Evolutionary conservation across 2,797 vertebrate species (phyloP).

Genomic region (Prunella strophiata): DNA sequence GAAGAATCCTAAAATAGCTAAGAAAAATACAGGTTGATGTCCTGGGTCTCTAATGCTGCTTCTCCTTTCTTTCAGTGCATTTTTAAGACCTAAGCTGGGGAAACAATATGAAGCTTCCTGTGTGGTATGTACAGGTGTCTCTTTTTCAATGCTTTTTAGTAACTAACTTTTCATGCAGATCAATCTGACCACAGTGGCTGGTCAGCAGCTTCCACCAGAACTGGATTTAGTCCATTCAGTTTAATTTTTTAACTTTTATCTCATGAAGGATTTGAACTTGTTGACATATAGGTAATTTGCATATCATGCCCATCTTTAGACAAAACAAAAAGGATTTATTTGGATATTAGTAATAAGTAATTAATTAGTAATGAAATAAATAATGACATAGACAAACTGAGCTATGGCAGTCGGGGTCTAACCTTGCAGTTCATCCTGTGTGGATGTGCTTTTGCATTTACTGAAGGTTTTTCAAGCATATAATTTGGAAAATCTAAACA

Average conservation of each 20-base stretch:
- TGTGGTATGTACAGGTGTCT: slow-evolving; percentile 87
- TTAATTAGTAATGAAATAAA: not conserved
- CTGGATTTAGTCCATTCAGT: not conserved
- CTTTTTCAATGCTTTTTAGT: not conserved
- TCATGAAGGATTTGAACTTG: not conserved
- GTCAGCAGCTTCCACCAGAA: not conserved
- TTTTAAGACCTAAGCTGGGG: slow-evolving; percentile 97
- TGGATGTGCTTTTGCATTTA: not conserved
- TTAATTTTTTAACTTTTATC: not conserved
- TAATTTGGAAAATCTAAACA: not conserved
- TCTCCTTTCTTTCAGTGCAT: slow-evolving; percentile 86
- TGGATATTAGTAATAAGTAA: not conserved
- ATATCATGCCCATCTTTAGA: not conserved
- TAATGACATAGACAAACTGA: not conserved
- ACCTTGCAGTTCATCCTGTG: not conserved
- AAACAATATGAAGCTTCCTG: slow-evolving; percentile 99
- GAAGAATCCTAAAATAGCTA: not conserved
- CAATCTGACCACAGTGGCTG: not conserved
- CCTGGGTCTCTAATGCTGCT: not conserved
- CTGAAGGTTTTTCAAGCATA: not conserved
- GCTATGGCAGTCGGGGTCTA: not conserved
- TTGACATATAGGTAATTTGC: not conserved
- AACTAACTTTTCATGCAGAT: not conserved
- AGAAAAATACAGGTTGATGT: not conserved
- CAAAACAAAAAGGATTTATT: not conserved